Evolutionary conservation across 2,797 vertebrate species (phyloP).

Genomic region (Myotis daubentonii): DNA sequence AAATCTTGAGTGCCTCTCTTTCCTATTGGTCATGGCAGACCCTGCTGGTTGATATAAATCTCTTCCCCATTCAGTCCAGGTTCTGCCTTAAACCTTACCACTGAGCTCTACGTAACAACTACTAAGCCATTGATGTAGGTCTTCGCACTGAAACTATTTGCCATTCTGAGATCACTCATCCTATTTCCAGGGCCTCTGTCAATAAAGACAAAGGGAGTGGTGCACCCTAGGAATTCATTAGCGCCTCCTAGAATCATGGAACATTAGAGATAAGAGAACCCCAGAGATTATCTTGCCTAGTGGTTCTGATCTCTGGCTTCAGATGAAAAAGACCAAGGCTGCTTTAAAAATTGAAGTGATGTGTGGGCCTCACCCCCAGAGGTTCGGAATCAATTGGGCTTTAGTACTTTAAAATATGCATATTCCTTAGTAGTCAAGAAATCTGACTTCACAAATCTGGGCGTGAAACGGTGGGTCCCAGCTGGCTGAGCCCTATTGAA

Average conservation of each 20-base stretch:
- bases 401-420: not conserved
- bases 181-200: not conserved
- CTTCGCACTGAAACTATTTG: not conserved
- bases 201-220: not conserved
- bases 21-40: not conserved
- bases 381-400: not conserved
- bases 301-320: not conserved
- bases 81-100: not conserved
- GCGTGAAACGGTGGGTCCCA: not conserved
- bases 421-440: not conserved
- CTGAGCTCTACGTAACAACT: not conserved
- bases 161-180: not conserved
- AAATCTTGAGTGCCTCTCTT: not conserved
- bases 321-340: not conserved
- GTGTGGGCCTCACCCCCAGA: not conserved
- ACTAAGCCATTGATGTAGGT: not conserved
- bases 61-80: not conserved
- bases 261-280: not conserved
- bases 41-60: not conserved
- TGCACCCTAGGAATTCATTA: not conserved
- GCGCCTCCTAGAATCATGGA: not conserved
- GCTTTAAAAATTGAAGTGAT: not conserved
- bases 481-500: not conserved
- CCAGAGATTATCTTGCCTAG: not conserved
- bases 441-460: not conserved